Percentiles rank a stretch among this genome's conserved stretches.
phyloP scores from a whole-genome alignment of 2,888 invertebrate genomes.

The Orthosia gracilis region DNA sequence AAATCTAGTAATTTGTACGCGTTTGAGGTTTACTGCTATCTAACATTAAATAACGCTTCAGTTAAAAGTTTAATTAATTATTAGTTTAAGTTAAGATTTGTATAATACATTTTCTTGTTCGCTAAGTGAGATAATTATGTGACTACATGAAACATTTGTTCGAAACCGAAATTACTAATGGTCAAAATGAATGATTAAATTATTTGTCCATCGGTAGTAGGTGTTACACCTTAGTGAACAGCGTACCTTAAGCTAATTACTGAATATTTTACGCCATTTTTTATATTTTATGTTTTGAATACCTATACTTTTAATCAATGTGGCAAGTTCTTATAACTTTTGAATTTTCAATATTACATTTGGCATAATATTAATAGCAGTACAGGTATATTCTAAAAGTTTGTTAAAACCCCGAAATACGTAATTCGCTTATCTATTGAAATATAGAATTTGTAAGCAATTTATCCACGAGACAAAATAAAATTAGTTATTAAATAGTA shows the following conservation, averaged over 20 bases:
- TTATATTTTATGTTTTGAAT: background rate
- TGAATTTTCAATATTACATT: background rate
- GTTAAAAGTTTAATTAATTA: too few species aligned
- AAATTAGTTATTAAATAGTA: background rate
- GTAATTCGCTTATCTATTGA: background rate
- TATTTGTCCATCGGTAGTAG: background rate
- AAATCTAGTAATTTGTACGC: background rate
- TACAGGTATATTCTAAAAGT: background rate
- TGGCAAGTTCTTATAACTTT: too few species aligned
- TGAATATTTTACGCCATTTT: background rate
- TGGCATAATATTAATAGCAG: background rate
- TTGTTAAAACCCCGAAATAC: background rate
- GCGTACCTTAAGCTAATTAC: conserved; percentile 21
- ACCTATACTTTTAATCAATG: background rate
- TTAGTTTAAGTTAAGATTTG: too few species aligned
- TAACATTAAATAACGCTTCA: background rate
- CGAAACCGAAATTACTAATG: background rate
- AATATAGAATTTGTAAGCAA: background rate
- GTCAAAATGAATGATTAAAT: background rate
- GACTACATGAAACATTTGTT: background rate
- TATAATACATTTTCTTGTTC: background rate
- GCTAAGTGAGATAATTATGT: background rate
- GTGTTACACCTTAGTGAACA: conserved; percentile 40
- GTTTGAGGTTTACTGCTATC: background rate
- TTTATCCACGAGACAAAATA: background rate